These are phyloP conservation scores for Lordiphosa collinella DNA, from an alignment of 1,140 invertebrate genomes.

Conservation along the genomic window DNA sequence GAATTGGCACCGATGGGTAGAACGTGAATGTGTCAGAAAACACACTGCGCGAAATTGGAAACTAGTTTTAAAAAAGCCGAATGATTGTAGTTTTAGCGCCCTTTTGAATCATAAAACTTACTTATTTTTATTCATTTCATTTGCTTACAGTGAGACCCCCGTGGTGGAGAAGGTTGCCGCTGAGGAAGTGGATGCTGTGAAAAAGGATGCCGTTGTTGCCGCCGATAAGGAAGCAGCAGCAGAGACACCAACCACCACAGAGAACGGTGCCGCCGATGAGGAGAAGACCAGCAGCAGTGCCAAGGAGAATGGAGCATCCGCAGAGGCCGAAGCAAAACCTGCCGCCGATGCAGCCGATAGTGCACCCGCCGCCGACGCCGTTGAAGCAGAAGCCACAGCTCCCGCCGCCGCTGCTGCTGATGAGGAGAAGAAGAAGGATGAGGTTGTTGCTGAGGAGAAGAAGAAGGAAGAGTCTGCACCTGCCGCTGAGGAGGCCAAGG, in stretches of 20 bases:
- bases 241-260: constrained; percentile 58
- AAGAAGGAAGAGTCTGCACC: constrained; percentile 28
- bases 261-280: constrained; percentile 60
- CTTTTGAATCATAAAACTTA: no score
- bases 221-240: constrained; percentile 48
- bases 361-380: constrained; percentile 34
- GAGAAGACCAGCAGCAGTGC: constrained; percentile 44
- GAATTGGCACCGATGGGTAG: no score
- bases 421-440: constrained; percentile 41
- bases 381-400: constrained; percentile 23
- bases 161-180: constrained; percentile 76
- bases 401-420: constrained; percentile 33
- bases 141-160: constrained; percentile 63
- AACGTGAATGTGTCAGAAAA: no score
- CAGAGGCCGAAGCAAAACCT: constrained; percentile 25
- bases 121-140: background rate
- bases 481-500: constrained; percentile 54
- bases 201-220: constrained; percentile 57
- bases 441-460: constrained; percentile 27
- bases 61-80: no score
- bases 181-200: constrained; percentile 74
- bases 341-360: constrained; percentile 27
- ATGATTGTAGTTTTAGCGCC: no score
- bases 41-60: no score
- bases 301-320: constrained; percentile 48